Base-by-base conservation (phyloP, 2,888 invertebrate species). In the Lithophane socia region DNA sequence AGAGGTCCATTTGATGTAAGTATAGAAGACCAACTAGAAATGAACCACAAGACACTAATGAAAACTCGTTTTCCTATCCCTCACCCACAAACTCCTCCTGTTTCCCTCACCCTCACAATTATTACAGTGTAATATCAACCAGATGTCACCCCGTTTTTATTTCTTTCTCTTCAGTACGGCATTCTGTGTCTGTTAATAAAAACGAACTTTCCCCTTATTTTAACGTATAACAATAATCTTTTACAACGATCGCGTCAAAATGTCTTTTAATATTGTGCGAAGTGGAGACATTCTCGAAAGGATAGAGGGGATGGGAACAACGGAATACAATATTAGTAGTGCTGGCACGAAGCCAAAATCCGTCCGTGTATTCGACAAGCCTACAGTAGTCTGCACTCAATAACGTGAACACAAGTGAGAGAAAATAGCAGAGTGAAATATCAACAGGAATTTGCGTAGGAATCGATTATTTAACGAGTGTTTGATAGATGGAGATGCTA, bases 331-430 rank as follows among this genome's bases (percentile, higher is more conserved):
- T 68, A 73, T 81, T 75, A 80, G 80, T 70, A 77, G 75, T 68
- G 54, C 78, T 85, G 91, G 91, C 87, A 79, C 73, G 65, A 71
- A 64, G 91, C 91, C 91, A 91, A 76, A 86, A 82, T 74, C 63
- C 70, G 67, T 80, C 76, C 80, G 82, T 76, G 81, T 74, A 75
- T 67, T 69, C 74, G 82, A 74, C 67, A 71, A 52, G 68, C 29
- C 52, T 61, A 47, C 44, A 47, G 60, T 61, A 68, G 78, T 76
- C 79, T 84, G 77, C 82, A 84, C 74, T 86, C 84, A 83, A 86
- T 86, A 86, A 78, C 44, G 76, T 77, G 77, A 71, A 71, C 71
- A 68, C 70, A 75, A 73, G 80, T 75, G 80, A 79, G 77, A 75
- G 85, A 86, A 88, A 86, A 88, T 88, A 85, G 77, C 82, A 79